Evolutionary conservation across 1,140 invertebrate species (phyloP).

Genomic region (fruit fly (Drosophila melanogaster)): DNA sequence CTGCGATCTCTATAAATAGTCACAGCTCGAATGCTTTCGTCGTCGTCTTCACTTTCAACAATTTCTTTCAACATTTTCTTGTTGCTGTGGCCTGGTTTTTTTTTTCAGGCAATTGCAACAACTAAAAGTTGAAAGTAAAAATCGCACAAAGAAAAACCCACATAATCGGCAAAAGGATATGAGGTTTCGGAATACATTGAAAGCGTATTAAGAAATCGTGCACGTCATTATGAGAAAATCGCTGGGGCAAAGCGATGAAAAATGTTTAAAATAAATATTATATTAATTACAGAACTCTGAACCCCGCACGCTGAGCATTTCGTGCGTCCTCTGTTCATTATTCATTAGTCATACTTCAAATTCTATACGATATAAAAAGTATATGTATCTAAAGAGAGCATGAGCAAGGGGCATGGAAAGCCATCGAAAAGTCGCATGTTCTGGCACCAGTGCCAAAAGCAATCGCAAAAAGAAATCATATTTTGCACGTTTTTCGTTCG

Average conservation of each 20-base stretch:
- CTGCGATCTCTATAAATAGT: constrained; percentile 51
- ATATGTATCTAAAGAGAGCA: constrained; percentile 13
- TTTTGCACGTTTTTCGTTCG: constrained; percentile 69
- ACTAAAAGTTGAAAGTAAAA: constrained; percentile 34
- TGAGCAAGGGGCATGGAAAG: constrained; percentile 42
- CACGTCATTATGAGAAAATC: constrained; percentile 11
- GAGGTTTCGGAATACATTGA: constrained; percentile 1
- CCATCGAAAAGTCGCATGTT: constrained; percentile 47
- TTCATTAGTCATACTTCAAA: constrained; percentile 62
- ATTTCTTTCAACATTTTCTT: constrained; percentile 53
- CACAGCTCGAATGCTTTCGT: constrained; percentile 34
- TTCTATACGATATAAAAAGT: constrained; percentile 18
- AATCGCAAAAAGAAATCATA: constrained; percentile 27
- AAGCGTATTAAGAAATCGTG: background rate
- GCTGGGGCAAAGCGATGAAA: background rate
- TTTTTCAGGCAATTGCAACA: constrained; percentile 21
- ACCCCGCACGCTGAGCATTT: constrained; percentile 19
- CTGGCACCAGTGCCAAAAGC: constrained; percentile 51
- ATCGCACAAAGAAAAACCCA: constrained; percentile 8
- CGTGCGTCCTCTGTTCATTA: constrained; percentile 42
- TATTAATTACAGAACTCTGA: constrained; percentile 34
- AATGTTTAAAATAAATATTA: background rate
- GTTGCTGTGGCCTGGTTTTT: constrained; percentile 53
- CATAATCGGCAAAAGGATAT: constrained; percentile 1
- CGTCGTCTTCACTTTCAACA: constrained; percentile 48